These are phyloP conservation scores for Hiodon alosoides DNA, from an alignment of 2,113 vertebrate genomes.

Conservation along the genomic window DNA sequence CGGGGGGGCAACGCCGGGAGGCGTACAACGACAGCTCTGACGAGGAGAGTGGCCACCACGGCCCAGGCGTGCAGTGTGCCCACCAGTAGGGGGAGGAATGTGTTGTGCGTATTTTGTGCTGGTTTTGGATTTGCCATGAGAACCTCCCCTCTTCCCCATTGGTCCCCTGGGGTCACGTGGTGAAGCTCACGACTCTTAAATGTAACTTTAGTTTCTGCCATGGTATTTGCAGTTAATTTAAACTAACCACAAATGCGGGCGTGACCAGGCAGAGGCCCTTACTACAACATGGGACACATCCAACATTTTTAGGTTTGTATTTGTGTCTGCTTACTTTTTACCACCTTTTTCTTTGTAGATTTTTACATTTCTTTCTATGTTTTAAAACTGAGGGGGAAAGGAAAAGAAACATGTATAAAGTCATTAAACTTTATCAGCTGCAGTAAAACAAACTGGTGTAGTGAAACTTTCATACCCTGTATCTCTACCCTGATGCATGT, in stretches of 20 bases:
- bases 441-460: conserved; percentile 78
- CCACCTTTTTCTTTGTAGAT: conserved; percentile 75
- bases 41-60: conserved; percentile 90
- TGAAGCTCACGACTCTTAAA: conserved; percentile 70
- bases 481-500: conserved; percentile 87
- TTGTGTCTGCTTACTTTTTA: conserved; percentile 84
- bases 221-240: conserved; percentile 95
- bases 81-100: conserved; percentile 72
- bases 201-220: conserved; percentile 76
- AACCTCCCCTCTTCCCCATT: neutral
- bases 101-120: neutral
- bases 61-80: conserved; percentile 95
- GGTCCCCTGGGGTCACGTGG: conserved; percentile 34
- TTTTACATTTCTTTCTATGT: conserved; percentile 64
- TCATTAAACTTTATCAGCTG: conserved; percentile 79
- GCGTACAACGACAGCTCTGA: conserved; percentile 97
- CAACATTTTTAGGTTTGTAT: conserved; percentile 69
- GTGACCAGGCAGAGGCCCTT: conserved; percentile 30
- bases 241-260: conserved; percentile 69
- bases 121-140: conserved; percentile 14
- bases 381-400: conserved; percentile 64
- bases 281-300: conserved; percentile 46
- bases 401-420: conserved; percentile 63
- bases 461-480: conserved; percentile 75
- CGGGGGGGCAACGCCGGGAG: conserved; percentile 82